phyloP scores from a whole-genome alignment of 1,140 invertebrate genomes.

The Penaeus indicus region DNA sequence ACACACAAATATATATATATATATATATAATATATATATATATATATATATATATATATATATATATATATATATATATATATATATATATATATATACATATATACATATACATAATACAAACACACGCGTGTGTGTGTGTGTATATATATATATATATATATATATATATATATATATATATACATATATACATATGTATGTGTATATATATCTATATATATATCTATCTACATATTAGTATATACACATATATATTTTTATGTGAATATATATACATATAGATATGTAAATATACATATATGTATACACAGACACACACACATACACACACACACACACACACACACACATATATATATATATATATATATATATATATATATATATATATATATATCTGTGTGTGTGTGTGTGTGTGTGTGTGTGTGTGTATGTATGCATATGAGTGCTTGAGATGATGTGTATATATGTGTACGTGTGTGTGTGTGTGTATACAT shows the following conservation, averaged over 20 bases:
- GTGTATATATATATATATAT: too few relatives aligned
- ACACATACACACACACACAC: background rate
- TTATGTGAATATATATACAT: background rate
- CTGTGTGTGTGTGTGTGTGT: background rate
- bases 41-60: conserved; percentile 19
- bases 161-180: too few relatives aligned
- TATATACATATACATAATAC: too few relatives aligned
- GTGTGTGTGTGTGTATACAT: too few relatives aligned
- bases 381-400: too few relatives aligned
- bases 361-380: background rate
- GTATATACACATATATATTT: too few relatives aligned
- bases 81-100: background rate
- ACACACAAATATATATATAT: background rate
- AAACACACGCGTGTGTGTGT: too few relatives aligned
- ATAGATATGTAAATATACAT: background rate
- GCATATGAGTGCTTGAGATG: too few relatives aligned
- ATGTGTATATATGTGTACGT: too few relatives aligned
- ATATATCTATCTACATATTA: too few relatives aligned
- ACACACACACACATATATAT: background rate
- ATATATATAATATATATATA: conserved; percentile 2
- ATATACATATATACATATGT: too few relatives aligned
- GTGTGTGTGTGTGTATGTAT: background rate
- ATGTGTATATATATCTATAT: too few relatives aligned
- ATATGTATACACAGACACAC: conserved; percentile 1
- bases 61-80: background rate